These are phyloP conservation scores for Odocoileus virginianus DNA, from an alignment of 2,113 vertebrate species.

Conservation along the genomic window DNA sequence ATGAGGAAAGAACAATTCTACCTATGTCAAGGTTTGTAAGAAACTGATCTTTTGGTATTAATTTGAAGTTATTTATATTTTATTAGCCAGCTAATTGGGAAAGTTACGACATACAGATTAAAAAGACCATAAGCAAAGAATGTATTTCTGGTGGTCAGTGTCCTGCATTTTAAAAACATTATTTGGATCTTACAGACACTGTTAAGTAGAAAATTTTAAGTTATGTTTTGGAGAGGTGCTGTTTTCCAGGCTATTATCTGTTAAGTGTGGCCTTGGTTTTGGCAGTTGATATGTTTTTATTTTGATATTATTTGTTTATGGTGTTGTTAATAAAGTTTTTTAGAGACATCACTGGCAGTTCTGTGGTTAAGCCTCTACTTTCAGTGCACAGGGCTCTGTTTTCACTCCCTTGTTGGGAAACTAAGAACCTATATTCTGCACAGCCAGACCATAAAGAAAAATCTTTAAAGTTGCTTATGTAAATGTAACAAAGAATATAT, in stretches of 20 bases:
- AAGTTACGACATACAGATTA: background rate
- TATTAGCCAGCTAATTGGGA: background rate
- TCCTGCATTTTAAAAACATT: background rate
- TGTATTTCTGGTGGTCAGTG: background rate
- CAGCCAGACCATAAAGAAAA: background rate
- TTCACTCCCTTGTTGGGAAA: background rate
- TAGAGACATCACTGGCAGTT: background rate
- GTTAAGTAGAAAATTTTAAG: no score
- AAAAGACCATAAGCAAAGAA: background rate
- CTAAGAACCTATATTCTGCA: background rate
- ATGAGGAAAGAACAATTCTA: slow-evolving; percentile 96
- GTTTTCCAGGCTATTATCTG: background rate
- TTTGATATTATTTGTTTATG: background rate
- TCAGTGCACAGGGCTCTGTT: background rate
- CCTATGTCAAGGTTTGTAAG: slow-evolving; percentile 94
- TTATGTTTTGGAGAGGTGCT: background rate
- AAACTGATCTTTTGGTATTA: slow-evolving; percentile 52
- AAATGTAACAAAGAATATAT: background rate
- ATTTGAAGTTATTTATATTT: background rate
- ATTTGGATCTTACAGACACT: background rate
- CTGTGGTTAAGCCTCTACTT: background rate
- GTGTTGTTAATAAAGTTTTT: background rate
- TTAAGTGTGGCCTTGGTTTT: background rate
- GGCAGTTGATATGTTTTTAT: background rate
- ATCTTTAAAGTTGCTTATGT: background rate